phyloP scores from a whole-genome alignment of 2,797 vertebrate genomes.

The Liasis olivaceus region DNA sequence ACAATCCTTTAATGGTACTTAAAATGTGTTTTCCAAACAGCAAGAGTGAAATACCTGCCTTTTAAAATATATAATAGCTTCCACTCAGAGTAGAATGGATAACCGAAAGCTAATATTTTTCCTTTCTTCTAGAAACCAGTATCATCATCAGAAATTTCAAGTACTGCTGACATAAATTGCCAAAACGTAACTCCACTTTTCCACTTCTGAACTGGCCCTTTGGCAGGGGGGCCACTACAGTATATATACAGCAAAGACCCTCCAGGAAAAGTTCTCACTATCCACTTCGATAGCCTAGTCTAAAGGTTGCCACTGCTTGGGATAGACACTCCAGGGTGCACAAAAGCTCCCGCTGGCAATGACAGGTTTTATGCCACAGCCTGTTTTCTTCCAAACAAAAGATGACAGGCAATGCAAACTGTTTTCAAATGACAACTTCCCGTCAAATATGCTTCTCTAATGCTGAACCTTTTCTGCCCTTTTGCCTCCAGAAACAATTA shows the following conservation, averaged over 20 bases:
- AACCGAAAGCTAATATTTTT: slow-evolving; percentile 11
- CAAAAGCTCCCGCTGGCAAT: slow-evolving; percentile 73
- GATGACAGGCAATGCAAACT: slow-evolving; percentile 74
- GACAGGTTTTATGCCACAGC: slow-evolving; percentile 75
- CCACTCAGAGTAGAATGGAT: slow-evolving; percentile 26
- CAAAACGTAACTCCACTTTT: background rate
- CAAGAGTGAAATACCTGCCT: background rate
- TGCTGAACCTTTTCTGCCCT: slow-evolving; percentile 66
- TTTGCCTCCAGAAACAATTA: slow-evolving; percentile 72
- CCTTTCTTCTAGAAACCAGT: slow-evolving; percentile 8
- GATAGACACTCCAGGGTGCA: slow-evolving; percentile 72
- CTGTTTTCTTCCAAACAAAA: slow-evolving; percentile 74
- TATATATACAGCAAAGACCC: slow-evolving; percentile 19
- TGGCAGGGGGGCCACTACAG: slow-evolving; percentile 25
- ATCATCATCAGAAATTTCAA: background rate
- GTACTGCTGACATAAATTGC: background rate
- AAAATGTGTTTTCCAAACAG: background rate
- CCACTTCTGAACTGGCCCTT: slow-evolving; percentile 6
- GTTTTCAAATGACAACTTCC: slow-evolving; percentile 71
- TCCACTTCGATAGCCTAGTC: slow-evolving; percentile 53
- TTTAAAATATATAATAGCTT: slow-evolving; percentile 26
- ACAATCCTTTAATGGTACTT: background rate
- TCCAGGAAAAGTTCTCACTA: background rate
- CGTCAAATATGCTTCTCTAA: slow-evolving; percentile 65
- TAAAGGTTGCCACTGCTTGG: slow-evolving; percentile 59